A percentile compares a stretch with the other conserved stretches of the same genome.
phyloP scores from a whole-genome alignment of 2,888 invertebrate species.

The Abscondita cerata region DNA sequence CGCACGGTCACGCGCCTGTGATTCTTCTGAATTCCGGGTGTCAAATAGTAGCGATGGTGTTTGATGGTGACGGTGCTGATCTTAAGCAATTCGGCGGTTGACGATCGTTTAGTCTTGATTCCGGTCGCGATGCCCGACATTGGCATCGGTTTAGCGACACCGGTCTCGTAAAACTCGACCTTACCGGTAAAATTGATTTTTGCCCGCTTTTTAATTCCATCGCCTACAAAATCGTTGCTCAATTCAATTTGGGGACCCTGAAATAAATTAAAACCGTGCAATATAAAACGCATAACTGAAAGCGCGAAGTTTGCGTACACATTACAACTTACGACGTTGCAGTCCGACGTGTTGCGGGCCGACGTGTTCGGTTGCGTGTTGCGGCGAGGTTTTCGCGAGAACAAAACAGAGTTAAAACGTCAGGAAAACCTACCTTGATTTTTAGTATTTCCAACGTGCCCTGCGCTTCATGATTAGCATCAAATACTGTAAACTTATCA shows the following conservation, averaged over 20 bases:
- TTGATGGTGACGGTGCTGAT: conserved; percentile 67
- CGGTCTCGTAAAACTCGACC: conserved; percentile 73
- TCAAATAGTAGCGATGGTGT: conserved; percentile 63
- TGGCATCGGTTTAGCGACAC: conserved; percentile 66
- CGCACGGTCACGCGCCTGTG: conserved; percentile 69
- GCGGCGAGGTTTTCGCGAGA: background rate
- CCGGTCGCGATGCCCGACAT: conserved; percentile 67
- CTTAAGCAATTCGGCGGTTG: conserved; percentile 63
- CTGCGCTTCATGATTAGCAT: conserved; percentile 71
- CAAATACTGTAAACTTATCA: conserved; percentile 76
- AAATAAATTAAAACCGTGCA: conserved; percentile 54
- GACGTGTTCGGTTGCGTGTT: background rate
- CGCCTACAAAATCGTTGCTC: conserved; percentile 53
- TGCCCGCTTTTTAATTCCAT: conserved; percentile 66
- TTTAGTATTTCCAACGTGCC: conserved; percentile 71
- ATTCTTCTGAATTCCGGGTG: conserved; percentile 69
- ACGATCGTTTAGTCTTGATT: conserved; percentile 60
- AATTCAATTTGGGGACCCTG: conserved; percentile 63
- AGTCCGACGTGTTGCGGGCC: background rate
- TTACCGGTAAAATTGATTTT: conserved; percentile 69
- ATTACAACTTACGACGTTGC: conserved; percentile 55
- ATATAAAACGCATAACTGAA: conserved; percentile 26
- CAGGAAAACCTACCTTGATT: conserved; percentile 64
- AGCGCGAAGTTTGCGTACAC: conserved; percentile 41
- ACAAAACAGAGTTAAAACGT: conserved; percentile 14